phyloP scores from a whole-genome alignment of 2,888 invertebrate genomes.

The Andrena minutula region DNA sequence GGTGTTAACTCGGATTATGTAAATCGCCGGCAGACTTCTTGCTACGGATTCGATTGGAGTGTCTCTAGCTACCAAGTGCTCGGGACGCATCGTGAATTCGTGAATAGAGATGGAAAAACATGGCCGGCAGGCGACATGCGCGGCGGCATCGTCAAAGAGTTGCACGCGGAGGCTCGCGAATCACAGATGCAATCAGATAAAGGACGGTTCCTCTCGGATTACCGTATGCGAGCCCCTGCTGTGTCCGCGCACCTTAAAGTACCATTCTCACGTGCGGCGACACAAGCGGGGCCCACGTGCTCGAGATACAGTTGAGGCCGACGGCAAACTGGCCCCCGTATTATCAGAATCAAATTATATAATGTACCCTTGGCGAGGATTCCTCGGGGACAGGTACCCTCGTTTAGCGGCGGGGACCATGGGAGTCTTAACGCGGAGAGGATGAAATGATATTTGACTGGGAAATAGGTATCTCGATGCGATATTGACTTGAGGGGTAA shows the following conservation, averaged over 20 bases:
- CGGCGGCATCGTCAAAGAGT: constrained; percentile 82
- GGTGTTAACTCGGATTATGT: neutral
- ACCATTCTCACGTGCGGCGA: constrained; percentile 82
- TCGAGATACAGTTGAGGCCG: constrained; percentile 57
- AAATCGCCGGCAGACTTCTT: neutral
- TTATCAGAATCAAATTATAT: constrained; percentile 61
- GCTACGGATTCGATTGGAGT: constrained; percentile 14
- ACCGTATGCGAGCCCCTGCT: constrained; percentile 77
- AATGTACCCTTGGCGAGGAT: constrained; percentile 41
- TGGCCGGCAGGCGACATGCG: constrained; percentile 44
- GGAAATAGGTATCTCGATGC: too few relatives aligned
- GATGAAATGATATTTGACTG: neutral
- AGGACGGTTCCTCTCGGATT: constrained; percentile 79
- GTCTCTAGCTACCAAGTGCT: neutral
- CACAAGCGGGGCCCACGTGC: constrained; percentile 73
- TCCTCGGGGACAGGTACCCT: constrained; percentile 20
- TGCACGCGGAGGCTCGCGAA: constrained; percentile 73
- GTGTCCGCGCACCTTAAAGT: constrained; percentile 80
- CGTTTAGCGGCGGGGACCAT: constrained; percentile 3
- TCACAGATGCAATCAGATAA: constrained; percentile 80
- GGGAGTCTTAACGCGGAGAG: neutral
- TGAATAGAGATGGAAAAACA: constrained; percentile 62
- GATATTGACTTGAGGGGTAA: too few relatives aligned
- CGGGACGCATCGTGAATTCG: constrained; percentile 29
- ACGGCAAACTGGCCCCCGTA: constrained; percentile 17